Evolutionary conservation across 2,888 invertebrate species (phyloP).

Genomic region (Chromoteleia sp.): DNA sequence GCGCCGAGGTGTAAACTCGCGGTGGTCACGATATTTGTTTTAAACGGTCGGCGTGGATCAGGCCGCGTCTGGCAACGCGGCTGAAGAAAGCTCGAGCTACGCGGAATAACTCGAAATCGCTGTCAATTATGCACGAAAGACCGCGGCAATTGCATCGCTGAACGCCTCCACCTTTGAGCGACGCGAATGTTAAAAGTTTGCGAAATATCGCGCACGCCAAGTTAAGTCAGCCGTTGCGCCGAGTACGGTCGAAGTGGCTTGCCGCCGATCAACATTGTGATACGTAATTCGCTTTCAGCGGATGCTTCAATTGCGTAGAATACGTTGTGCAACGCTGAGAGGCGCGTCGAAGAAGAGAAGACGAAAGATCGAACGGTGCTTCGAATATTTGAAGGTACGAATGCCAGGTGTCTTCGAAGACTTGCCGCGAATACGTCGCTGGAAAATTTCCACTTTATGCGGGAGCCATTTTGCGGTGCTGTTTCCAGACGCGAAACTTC

Average conservation of each 20-base stretch:
- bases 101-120: conserved; percentile 40
- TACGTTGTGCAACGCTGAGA: conserved; percentile 44
- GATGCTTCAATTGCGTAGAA: conserved; percentile 41
- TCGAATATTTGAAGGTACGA: too few relatives aligned
- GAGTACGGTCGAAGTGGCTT: conserved; percentile 51
- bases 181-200: conserved; percentile 59
- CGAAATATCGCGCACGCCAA: conserved; percentile 59
- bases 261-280: conserved; percentile 64
- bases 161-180: conserved; percentile 61
- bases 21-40: conserved; percentile 62
- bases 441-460: too few relatives aligned
- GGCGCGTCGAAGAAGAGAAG: conserved; percentile 31
- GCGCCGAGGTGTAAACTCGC: conserved; percentile 37
- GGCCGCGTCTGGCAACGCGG: too few relatives aligned
- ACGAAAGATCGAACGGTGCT: too few relatives aligned
- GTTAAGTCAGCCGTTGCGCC: conserved; percentile 59
- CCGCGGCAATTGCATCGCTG: conserved; percentile 44
- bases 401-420: too few relatives aligned
- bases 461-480: too few relatives aligned
- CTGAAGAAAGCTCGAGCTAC: conserved; percentile 45
- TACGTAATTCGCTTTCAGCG: conserved; percentile 64
- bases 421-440: too few relatives aligned
- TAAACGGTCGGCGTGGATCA: conserved; percentile 28
- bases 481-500: too few relatives aligned
- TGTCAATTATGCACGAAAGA: conserved; percentile 56